Evolutionary conservation across 2,113 vertebrate genomes (phyloP).

Genomic region (Maccullochella peelii): DNA sequence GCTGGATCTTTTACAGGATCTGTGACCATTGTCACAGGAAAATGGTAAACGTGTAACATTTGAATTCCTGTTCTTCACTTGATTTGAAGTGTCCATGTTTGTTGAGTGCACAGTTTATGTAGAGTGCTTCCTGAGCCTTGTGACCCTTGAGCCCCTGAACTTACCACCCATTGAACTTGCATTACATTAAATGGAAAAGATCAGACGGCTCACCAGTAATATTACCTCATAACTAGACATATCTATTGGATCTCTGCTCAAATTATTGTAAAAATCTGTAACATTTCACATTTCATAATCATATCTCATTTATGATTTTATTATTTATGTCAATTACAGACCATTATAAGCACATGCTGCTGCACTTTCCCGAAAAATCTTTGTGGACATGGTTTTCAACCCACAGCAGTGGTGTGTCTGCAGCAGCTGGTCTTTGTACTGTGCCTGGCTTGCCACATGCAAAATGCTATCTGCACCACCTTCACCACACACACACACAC

Average conservation of each 20-base stretch:
- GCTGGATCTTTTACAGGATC: not conserved
- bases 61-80: conserved; percentile 3
- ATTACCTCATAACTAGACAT: not conserved
- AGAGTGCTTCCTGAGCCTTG: not conserved
- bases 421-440: conserved; percentile 40
- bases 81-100: not conserved
- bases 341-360: not conserved
- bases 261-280: not conserved
- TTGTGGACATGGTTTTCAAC: conserved; percentile 16
- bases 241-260: not conserved
- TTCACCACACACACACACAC: conserved; percentile 25
- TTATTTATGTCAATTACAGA: not conserved
- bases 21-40: not conserved
- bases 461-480: conserved; percentile 13
- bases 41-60: not conserved
- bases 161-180: not conserved
- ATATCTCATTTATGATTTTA: conserved; percentile 12
- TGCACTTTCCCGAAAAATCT: not conserved
- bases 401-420: conserved; percentile 24
- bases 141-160: not conserved
- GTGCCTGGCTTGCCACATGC: conserved; percentile 15
- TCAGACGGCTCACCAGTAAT: not conserved
- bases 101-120: not conserved
- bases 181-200: not conserved
- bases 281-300: too few species aligned